These are phyloP conservation scores for Lordiphosa collinella DNA, from an alignment of 1,140 invertebrate genomes.

Conservation along the genomic window DNA sequence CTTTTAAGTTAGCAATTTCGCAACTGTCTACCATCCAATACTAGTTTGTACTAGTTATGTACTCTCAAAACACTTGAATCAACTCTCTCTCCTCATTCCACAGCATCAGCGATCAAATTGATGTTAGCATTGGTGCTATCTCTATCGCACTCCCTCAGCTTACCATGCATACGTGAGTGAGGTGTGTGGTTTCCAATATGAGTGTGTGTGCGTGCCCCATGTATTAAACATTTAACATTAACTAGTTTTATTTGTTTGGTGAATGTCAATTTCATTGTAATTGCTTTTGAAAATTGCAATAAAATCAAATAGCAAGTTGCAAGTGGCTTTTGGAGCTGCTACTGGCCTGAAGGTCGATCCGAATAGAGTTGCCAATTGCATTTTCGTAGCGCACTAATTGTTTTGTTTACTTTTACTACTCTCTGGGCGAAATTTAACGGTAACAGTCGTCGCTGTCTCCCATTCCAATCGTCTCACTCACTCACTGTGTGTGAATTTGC, in stretches of 20 bases:
- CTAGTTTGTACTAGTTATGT: not conserved
- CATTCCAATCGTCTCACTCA: not conserved
- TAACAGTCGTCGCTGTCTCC: slow-evolving; percentile 9
- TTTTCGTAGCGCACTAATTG: slow-evolving; percentile 55
- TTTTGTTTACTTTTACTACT: slow-evolving; percentile 70
- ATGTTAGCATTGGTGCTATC: not conserved
- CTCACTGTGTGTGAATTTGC: slow-evolving; percentile 53
- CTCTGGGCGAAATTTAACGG: slow-evolving; percentile 62
- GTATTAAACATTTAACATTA: slow-evolving; percentile 38
- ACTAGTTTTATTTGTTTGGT: slow-evolving; percentile 69
- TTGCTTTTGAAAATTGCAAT: slow-evolving; percentile 41
- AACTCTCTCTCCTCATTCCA: not conserved
- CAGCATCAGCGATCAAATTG: slow-evolving; percentile 4
- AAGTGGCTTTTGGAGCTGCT: slow-evolving; percentile 10
- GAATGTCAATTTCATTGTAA: slow-evolving; percentile 73
- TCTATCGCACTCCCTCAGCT: not conserved
- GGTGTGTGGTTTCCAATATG: not conserved
- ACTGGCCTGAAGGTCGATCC: slow-evolving; percentile 49
- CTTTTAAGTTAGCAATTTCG: not conserved
- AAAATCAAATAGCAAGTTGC: slow-evolving; percentile 38
- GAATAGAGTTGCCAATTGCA: slow-evolving; percentile 22
- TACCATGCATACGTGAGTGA: not conserved
- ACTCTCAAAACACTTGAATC: not conserved
- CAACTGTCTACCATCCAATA: not conserved
- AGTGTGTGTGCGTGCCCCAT: slow-evolving; percentile 28